Base-by-base conservation (phyloP, 2,888 invertebrate species). In the Dynastes hyllus region DNA sequence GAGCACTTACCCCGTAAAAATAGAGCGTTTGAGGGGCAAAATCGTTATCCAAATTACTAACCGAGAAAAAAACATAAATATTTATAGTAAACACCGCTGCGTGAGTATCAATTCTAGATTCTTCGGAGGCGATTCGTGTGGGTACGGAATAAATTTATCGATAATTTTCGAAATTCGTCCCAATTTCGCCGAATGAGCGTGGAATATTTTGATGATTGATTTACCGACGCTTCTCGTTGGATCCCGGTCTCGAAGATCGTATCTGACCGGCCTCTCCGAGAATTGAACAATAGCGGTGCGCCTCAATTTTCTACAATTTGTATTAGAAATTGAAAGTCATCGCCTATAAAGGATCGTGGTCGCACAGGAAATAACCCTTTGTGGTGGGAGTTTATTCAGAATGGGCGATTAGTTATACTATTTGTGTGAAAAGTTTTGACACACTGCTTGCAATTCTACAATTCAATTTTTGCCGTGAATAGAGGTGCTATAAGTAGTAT, bases 301-400 rank as follows among this genome's bases (percentile, higher is more conserved):
- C 45, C 58, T 69, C 32, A 61, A 58, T 76, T 76, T 76, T 76
- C 70, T 61, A 76, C 70, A 69, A 70, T 79, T 79, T 69, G 63
- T 70, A 70, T 76, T 70, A 53, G 71, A 77, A 79, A 76, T 76
- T 79, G 61, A 79, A 76, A 79, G 79, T 79, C 79, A 79, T 79
- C 76, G 32, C 29, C n/a, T 55, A 77, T 70, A 79, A 79, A 76
- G 79, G 76, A 76, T 79, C 69, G 76, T 11, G 76, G 45, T 65
- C 71, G 78, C 50, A 16, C 6, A 51, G 65, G 71, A 78, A 65
- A 65, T 63, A 78, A 71, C 63, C 50, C 70, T 71, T 78, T 78
- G 40, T 71, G 63, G 27, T 27, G 29, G 50, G 69, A 50, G 16
- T 53, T 58, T 61, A 70, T 71, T 71, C 63, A 78, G 9, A 61